Conservation (phyloP, 2,797 vertebrate species). For the Cebuella pygmaea region DNA sequence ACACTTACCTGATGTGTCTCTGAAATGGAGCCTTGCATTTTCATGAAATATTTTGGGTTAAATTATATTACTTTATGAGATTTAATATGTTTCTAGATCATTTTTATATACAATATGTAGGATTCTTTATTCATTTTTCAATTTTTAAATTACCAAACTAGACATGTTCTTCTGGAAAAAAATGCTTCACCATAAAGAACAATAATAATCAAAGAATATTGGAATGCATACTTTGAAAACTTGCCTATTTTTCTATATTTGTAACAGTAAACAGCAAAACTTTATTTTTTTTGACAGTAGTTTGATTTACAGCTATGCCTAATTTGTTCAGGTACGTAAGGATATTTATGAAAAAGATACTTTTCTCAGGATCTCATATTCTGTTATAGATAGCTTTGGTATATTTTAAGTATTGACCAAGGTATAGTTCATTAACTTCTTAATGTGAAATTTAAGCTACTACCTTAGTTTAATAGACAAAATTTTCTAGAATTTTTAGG, state of each 20-base stretch:
- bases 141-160: background rate
- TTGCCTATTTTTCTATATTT: background rate
- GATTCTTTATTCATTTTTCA: background rate
- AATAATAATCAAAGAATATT: background rate
- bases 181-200: background rate
- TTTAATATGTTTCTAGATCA: background rate
- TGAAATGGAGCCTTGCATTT: background rate
- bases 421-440: background rate
- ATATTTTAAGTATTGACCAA: background rate
- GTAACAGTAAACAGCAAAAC: background rate
- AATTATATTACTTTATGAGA: background rate
- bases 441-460: conserved; percentile 15
- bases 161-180: background rate
- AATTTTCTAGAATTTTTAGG: background rate
- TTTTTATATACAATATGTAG: background rate
- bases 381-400: background rate
- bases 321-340: background rate
- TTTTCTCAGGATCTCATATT: background rate
- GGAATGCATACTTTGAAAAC: background rate
- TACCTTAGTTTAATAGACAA: background rate
- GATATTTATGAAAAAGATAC: background rate
- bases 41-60: background rate
- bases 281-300: background rate
- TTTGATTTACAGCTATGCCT: background rate
- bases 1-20: background rate